Evolutionary conservation across 37 sponge, comb jelly and placozoan genomes (phyloP), one percentile per base, ranked within the genome.

Genomic region (Eunapius fragilis): DNA sequence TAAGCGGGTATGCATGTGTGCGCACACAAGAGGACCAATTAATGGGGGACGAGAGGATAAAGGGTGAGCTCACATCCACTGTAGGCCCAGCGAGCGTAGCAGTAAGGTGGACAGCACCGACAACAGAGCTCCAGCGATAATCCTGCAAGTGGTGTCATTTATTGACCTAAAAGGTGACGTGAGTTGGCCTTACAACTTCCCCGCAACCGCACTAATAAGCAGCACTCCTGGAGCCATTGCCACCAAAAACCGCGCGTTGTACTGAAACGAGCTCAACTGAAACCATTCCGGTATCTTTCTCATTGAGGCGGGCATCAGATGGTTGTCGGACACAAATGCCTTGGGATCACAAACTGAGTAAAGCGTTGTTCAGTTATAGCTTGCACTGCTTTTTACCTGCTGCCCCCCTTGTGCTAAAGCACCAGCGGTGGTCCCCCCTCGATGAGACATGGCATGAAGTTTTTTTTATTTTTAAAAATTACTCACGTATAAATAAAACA

Each of bases 221-320:
- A 93, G 36, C 6, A 74, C 33, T 9, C 94, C 88, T 2, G 94
- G 94, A 19, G 87, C 31, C 25, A 87, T 70, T 13, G 81, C 94
- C 17, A 89, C 22, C 27, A 87, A 2, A 22, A 87, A 71, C 22
- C 94, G 70, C 41, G 50, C 34, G 72, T 89, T 89, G 85, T 93
- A 87, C 75, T 80, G 88, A 41, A 89, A 89, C 19, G 84, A 77
- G 25, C 76, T 85, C 9, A 49, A 30, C 50, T 90, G 74, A 37
- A 71, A 93, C 94, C 94, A 93, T 6, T 30, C 9, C 25, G 94
- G 94, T 74, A 84, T 79, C 2, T 67, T 72, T 3, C 37, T 35
- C 70, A 87, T 49, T 13, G 82, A 67, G 27, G 25, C 19, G 25
- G 87, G 87, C 87, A 87, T 87, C 17, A 87, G 75, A 27, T 75